phyloP scores from a whole-genome alignment of 2,113 vertebrate genomes.

The Eclectus roratus region DNA sequence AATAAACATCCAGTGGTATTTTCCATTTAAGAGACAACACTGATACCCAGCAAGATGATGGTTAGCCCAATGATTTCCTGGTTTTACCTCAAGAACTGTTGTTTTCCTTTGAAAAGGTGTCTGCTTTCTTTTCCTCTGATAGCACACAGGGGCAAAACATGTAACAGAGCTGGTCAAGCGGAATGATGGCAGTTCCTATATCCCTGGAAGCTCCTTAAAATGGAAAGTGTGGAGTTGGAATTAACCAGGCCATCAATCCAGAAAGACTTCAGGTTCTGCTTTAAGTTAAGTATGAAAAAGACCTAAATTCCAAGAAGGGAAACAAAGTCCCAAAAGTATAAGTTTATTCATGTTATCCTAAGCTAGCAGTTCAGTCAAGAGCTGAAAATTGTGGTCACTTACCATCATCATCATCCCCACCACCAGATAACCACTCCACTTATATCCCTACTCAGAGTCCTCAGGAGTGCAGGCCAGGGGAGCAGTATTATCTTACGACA shows the following conservation, averaged over 20 bases:
- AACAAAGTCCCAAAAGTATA: background rate
- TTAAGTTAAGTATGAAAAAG: background rate
- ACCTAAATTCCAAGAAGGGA: background rate
- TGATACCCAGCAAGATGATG: background rate
- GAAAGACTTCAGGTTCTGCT: background rate
- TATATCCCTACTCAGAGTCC: background rate
- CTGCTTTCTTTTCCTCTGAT: background rate
- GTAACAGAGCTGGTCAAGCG: background rate
- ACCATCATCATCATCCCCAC: background rate
- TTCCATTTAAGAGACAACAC: conserved; percentile 33
- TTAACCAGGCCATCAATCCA: background rate
- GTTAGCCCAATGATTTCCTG: background rate
- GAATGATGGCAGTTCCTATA: background rate
- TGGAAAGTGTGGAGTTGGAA: background rate
- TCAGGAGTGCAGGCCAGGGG: background rate
- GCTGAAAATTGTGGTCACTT: background rate
- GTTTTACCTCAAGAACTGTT: conserved; percentile 19
- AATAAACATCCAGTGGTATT: conserved; percentile 9
- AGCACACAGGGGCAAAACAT: background rate
- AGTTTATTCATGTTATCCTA: background rate
- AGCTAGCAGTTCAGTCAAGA: background rate
- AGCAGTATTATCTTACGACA: background rate
- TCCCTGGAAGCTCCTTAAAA: background rate
- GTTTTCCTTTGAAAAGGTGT: background rate
- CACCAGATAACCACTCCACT: background rate